Evolutionary conservation across 2,888 invertebrate species (phyloP), one percentile per base, ranked within the genome.

Genomic region (Taphrorychus bicolor): DNA sequence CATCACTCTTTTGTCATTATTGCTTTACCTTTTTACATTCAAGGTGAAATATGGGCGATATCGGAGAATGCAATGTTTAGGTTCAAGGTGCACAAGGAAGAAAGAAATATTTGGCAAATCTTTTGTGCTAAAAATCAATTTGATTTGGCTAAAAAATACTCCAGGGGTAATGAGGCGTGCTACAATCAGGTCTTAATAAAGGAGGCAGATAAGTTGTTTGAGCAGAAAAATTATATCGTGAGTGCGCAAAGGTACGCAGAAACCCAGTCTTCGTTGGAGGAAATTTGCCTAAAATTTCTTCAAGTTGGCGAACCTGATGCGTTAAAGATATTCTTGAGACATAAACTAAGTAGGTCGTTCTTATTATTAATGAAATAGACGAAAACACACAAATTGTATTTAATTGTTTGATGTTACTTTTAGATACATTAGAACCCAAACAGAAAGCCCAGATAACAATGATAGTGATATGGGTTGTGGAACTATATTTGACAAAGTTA

Each of bases 401-500:
- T n/a, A n/a, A n/a, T n/a, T n/a, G n/a, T n/a, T n/a, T n/a, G n/a
- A n/a, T n/a, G n/a, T n/a, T 52, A 22, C 17, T 52, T 22, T 51
- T 42, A 58, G 90, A 91, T 18, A 87, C 88, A 22, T 80, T 95
- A 11, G 87, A 86, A 24, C 82, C 86, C 1, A 88, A 89, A 74
- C 95, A 97, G 72, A 91, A 91, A 77, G 94, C 96, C 0, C 92
- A 96, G 76, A 89, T 93, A 54, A 95, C 97, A 0, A 94, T 97
- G 89, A 86, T 99, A 40, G 93, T 97, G 0, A 88, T 97, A 60
- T 99, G 98, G 98, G 87, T 98, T 73, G 89, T 95, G 0, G 98
- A 99, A 82, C 84, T 99, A 23, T 97, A 92, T 81, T 85, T 98
- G 71, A 93, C 92, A 60, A 92, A 96, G 81, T 85, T 98, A 63